Evolutionary conservation across 2,888 invertebrate genomes (phyloP), one percentile per base, ranked within the genome.

Genomic region (Hirtodrosophila histrioides): DNA sequence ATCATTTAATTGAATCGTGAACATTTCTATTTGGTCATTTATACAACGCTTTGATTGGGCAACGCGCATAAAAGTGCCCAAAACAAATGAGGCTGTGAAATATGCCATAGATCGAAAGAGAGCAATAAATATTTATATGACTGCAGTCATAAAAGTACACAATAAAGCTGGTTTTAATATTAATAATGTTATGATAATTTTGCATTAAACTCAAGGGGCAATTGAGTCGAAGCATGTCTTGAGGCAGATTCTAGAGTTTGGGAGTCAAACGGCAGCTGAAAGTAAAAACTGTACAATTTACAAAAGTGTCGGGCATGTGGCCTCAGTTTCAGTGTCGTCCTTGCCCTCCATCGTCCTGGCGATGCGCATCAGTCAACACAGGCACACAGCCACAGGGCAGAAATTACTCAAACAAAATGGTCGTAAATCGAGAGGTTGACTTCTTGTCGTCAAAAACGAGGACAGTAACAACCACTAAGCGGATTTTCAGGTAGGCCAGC

Each of bases 381-480:
- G 24, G n/a, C 31, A 35, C 23, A 39, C 36, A 54, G 50, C 36
- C 53, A 36, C 70, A 72, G 57, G 56, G 9, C 63, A 77, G 73
- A 78, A 89, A 88, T 89, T 80, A 88, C 77, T 89, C 89, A 89
- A 88, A 88, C 86, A 88, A 89, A 89, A 89, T 88, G 90, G 88
- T 89, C 89, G 88, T 90, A 90, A 90, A 90, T 90, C 88, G 89
- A 87, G 84, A 89, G 78, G 88, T 83, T 89, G 89, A 89, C 89
- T 89, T 89, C 86, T 89, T 87, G 88, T 88, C 89, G 88, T 89
- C 84, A 83, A 75, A 71, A 75, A 68, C 43, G 70, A 69, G 82
- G 84, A 81, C 84, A 69, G 68, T 67, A 81, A 79, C 79, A 77
- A 84, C 82, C 82, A 83, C 82, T 82, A 71, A 73, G 79, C 75